These are phyloP conservation scores for Tetrax tetrax DNA, from an alignment of 2,113 vertebrate genomes.

Conservation along the genomic window DNA sequence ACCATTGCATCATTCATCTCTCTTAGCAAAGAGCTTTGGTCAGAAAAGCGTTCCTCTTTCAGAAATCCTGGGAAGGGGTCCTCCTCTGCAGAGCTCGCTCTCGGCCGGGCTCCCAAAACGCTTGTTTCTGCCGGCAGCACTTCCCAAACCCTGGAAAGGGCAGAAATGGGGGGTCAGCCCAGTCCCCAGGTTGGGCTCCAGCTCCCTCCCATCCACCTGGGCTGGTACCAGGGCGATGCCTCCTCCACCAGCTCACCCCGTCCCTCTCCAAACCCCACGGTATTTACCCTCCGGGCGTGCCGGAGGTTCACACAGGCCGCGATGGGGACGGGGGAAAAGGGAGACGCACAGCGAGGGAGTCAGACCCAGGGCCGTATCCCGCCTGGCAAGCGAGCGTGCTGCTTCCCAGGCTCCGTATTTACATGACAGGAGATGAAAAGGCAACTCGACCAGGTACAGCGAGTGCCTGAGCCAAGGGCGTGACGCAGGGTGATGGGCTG, in stretches of 20 bases:
- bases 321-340: not conserved
- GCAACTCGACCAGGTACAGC: not conserved
- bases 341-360: not conserved
- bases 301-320: not conserved
- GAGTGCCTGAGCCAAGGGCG: not conserved
- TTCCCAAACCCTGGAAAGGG: conserved; percentile 40
- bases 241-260: not conserved
- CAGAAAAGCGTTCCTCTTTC: not conserved
- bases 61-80: conserved; percentile 33
- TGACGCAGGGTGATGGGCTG: rapidly evolving
- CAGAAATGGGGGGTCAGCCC: not conserved
- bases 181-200: not conserved
- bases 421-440: not conserved
- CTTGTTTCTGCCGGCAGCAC: not conserved
- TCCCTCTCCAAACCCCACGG: not conserved
- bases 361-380: rapidly evolving
- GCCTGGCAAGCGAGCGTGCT: not conserved
- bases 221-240: not conserved
- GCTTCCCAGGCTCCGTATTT: not conserved
- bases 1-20: conserved; percentile 63
- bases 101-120: not conserved
- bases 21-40: conserved; percentile 59
- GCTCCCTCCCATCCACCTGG: not conserved
- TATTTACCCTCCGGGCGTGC: not conserved
- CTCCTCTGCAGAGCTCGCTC: conserved; percentile 32